Evolutionary conservation across 2,888 invertebrate genomes (phyloP).

Genomic region (Lottia scabra): DNA sequence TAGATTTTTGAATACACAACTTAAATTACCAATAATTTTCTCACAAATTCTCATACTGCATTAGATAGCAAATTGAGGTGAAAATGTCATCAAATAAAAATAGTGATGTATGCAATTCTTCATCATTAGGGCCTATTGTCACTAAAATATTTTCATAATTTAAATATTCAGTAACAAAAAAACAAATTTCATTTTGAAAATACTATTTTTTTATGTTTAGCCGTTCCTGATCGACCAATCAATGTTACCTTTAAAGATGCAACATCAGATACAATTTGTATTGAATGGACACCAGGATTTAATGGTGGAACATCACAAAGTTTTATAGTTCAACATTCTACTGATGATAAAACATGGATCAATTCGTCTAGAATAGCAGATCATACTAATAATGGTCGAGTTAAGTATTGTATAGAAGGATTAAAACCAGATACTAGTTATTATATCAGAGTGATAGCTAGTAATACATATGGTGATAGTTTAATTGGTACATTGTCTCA

Average conservation of each 20-base stretch:
- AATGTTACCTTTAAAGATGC: neutral
- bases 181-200: too few relatives aligned
- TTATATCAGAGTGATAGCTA: constrained; percentile 5
- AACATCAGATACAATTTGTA: neutral
- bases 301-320: neutral
- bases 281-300: neutral
- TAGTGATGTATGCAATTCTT: too few relatives aligned
- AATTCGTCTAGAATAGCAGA: neutral
- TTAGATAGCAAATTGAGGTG: too few relatives aligned
- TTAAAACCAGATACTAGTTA: neutral
- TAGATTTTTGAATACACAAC: too few relatives aligned
- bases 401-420: neutral
- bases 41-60: too few relatives aligned
- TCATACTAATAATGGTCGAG: too few relatives aligned
- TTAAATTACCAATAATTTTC: too few relatives aligned
- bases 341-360: neutral
- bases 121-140: too few relatives aligned
- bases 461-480: neutral
- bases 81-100: too few relatives aligned
- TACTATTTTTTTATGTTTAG: neutral
- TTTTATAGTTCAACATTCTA: neutral
- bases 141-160: too few relatives aligned
- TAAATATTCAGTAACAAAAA: too few relatives aligned
- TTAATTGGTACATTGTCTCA: too few relatives aligned
- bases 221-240: neutral